These are phyloP conservation scores for Pipistrellus nathusii DNA, from an alignment of 2,797 vertebrate species.

Conservation along the genomic window DNA sequence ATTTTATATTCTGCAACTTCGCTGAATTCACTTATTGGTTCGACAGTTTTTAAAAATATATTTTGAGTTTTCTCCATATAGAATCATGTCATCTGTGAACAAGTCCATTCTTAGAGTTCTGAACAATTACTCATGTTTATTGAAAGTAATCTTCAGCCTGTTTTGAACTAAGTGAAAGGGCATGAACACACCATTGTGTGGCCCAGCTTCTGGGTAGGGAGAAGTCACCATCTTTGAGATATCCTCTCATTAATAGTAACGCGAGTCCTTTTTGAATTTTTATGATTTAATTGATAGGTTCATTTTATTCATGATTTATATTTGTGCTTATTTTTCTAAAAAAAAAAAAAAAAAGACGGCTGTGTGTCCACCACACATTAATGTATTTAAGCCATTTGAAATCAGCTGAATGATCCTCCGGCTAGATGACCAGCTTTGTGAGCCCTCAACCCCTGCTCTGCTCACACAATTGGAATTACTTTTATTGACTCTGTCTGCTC, in stretches of 20 bases:
- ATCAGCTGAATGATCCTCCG: fast-evolving
- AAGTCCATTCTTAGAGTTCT: background rate
- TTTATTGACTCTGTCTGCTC: background rate
- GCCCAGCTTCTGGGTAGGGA: fast-evolving
- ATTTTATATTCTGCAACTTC: background rate
- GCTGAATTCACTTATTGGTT: background rate
- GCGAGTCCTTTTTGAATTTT: background rate
- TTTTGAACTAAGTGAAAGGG: background rate
- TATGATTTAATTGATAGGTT: background rate
- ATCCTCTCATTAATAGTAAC: fast-evolving
- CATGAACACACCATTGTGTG: fast-evolving
- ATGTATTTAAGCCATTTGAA: background rate
- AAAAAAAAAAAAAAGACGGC: fast-evolving
- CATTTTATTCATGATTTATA: background rate
- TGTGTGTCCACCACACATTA: fast-evolving
- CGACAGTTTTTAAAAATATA: too few species aligned
- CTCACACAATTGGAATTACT: background rate
- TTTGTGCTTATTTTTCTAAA: background rate
- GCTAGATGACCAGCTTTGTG: fast-evolving
- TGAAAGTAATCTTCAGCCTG: background rate
- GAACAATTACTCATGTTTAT: background rate
- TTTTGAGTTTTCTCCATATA: background rate
- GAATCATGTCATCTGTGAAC: background rate
- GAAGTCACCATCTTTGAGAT: fast-evolving
- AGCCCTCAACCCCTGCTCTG: fast-evolving